Percentiles rank a stretch among this genome's conserved stretches.
These are phyloP conservation scores for Homalodisca vitripennis DNA, from an alignment of 1,140 invertebrate species.

Conservation along the genomic window DNA sequence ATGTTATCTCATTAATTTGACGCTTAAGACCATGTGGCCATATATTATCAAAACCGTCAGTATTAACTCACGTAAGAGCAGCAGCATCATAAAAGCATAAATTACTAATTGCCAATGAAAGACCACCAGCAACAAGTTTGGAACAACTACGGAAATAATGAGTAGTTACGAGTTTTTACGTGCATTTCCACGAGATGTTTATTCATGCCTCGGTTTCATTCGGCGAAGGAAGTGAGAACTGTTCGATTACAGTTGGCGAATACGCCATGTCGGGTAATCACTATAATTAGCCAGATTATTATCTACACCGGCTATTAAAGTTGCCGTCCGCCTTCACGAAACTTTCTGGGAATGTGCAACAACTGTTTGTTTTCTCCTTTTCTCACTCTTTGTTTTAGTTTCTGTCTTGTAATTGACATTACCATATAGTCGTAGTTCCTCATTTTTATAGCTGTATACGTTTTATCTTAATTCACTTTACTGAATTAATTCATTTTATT, in stretches of 20 bases:
- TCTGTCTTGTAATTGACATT: neutral
- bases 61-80: too few species aligned
- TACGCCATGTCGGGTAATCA: neutral
- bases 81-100: too few species aligned
- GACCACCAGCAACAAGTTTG: neutral
- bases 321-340: neutral
- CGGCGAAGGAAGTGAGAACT: constrained; percentile 7
- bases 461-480: too few species aligned
- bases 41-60: too few species aligned
- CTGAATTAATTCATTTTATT: too few species aligned
- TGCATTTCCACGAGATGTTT: neutral
- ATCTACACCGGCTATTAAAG: too few species aligned
- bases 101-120: neutral
- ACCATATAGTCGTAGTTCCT: too few species aligned
- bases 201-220: constrained; percentile 9
- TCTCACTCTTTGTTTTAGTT: neutral
- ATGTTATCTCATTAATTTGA: too few species aligned
- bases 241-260: constrained; percentile 12
- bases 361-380: constrained; percentile 10
- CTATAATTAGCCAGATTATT: constrained; percentile 4
- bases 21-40: too few species aligned
- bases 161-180: constrained; percentile 2
- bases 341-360: neutral
- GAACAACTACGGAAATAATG: neutral
- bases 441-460: too few species aligned